Conservation (phyloP, 2,888 invertebrate species). For the Pachydiplax longipennis region DNA sequence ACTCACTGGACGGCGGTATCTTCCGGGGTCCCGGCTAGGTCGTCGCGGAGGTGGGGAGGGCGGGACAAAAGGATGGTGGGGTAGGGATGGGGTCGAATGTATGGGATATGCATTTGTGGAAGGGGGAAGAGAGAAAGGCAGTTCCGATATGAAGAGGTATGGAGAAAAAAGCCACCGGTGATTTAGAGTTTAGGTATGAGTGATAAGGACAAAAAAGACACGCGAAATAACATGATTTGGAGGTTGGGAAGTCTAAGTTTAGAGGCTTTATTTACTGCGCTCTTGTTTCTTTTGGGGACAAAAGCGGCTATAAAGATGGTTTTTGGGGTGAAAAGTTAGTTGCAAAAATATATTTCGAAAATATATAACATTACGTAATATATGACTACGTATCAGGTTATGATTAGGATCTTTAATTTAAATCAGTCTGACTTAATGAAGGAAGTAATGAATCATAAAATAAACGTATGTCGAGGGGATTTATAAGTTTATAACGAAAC, state of each 20-base stretch:
- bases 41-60: neutral
- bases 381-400: too few relatives aligned
- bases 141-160: neutral
- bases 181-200: constrained; percentile 25
- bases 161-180: neutral
- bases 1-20: constrained; percentile 22
- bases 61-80: neutral
- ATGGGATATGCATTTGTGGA: neutral
- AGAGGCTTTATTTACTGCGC: neutral
- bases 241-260: neutral
- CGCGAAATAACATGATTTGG: neutral
- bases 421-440: too few relatives aligned
- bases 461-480: too few relatives aligned
- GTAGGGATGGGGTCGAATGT: neutral
- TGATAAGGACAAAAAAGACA: constrained; percentile 18
- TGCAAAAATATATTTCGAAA: neutral
- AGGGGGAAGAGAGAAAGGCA: neutral
- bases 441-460: too few relatives aligned
- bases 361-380: neutral
- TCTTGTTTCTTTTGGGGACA: neutral
- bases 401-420: too few relatives aligned
- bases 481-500: too few relatives aligned
- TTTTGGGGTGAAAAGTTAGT: neutral
- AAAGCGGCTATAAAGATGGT: neutral
- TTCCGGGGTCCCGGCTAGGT: neutral